These are phyloP conservation scores for Hoplodrina blanda DNA, from an alignment of 2,888 invertebrate genomes.

Conservation along the genomic window DNA sequence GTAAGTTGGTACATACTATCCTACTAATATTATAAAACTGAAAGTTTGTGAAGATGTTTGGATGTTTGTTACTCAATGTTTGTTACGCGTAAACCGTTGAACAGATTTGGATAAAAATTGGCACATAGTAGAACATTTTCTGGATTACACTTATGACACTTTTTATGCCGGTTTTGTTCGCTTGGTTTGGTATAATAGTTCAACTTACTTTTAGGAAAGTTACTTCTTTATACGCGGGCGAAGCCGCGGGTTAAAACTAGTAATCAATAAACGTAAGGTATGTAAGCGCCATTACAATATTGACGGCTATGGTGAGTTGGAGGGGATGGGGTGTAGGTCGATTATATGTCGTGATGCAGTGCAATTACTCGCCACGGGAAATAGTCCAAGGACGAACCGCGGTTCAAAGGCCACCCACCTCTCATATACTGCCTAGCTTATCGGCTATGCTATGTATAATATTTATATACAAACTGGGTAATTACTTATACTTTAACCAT, in stretches of 20 bases:
- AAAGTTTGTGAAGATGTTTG: too few species aligned
- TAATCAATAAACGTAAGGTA: constrained; percentile 6
- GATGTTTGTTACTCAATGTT: too few species aligned
- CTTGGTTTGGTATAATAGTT: too few species aligned
- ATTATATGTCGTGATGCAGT: constrained; percentile 84
- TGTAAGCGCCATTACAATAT: constrained; percentile 39
- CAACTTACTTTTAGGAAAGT: too few species aligned
- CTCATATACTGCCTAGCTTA: constrained; percentile 50
- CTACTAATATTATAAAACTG: too few species aligned
- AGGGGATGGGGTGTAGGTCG: constrained; percentile 69
- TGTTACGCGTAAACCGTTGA: too few species aligned
- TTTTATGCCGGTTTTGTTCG: too few species aligned
- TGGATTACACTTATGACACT: too few species aligned
- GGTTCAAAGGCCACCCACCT: constrained; percentile 75
- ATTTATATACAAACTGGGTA: constrained; percentile 40
- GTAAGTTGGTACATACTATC: background rate
- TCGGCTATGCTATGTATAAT: constrained; percentile 43
- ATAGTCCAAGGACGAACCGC: constrained; percentile 85
- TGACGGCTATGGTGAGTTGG: constrained; percentile 60
- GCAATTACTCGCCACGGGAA: constrained; percentile 83
- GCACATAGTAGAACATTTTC: too few species aligned
- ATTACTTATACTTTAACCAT: constrained; percentile 43
- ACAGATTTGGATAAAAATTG: too few species aligned
- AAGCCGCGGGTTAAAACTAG: too few species aligned
- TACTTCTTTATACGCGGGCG: too few species aligned